Evolutionary conservation across 2,113 vertebrate genomes (phyloP).

Genomic region (Condylura cristata): DNA sequence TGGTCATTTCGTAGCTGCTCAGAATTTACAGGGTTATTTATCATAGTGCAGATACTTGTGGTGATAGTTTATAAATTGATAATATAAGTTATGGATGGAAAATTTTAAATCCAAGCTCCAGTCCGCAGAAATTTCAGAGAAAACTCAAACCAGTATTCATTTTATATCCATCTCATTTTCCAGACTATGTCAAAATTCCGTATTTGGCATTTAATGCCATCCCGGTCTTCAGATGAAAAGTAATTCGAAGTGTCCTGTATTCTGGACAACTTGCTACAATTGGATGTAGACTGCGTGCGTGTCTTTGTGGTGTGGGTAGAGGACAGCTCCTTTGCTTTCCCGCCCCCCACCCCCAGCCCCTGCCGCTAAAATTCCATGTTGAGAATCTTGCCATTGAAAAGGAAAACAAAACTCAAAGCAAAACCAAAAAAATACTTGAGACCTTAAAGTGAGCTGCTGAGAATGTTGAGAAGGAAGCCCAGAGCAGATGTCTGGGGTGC

Average conservation of each 20-base stretch:
- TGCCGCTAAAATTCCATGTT: neutral
- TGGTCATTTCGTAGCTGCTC: constrained; percentile 57
- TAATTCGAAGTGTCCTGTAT: neutral
- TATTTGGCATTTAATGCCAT: neutral
- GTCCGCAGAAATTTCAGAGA: constrained; percentile 56
- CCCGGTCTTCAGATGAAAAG: constrained; percentile 32
- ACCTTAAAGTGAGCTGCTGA: neutral
- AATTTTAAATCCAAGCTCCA: constrained; percentile 58
- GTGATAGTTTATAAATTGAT: constrained; percentile 65
- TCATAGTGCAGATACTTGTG: constrained; percentile 49
- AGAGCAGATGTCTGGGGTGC: neutral
- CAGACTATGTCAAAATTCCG: constrained; percentile 51
- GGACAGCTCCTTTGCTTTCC: neutral
- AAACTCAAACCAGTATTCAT: constrained; percentile 46
- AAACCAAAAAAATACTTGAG: neutral
- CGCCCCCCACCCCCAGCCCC: too few relatives aligned
- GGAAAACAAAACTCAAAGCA: neutral
- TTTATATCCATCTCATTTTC: constrained; percentile 12
- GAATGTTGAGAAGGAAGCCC: neutral
- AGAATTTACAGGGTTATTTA: constrained; percentile 21
- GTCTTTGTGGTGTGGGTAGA: neutral
- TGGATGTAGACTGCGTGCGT: neutral
- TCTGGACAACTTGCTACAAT: neutral
- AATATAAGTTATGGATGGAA: constrained; percentile 68
- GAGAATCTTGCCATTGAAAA: neutral